phyloP scores from a whole-genome alignment of 2,888 invertebrate genomes.

The Nudaria mundana region DNA sequence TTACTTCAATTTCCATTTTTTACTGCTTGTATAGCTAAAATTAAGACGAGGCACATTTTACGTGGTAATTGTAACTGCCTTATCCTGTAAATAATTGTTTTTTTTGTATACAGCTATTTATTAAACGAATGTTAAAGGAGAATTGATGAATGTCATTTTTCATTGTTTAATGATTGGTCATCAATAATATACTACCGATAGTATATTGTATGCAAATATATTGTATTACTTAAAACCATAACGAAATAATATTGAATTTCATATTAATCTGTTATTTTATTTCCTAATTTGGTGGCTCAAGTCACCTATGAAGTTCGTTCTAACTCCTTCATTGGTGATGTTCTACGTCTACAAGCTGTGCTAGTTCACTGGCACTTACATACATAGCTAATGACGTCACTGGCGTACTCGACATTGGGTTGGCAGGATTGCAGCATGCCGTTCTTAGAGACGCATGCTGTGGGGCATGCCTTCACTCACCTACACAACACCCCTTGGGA shows the following conservation, averaged over 20 bases:
- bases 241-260: constrained; percentile 82
- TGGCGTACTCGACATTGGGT: no score
- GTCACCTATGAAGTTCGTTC: no score
- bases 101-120: constrained; percentile 82
- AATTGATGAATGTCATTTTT: constrained; percentile 77
- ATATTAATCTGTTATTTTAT: constrained; percentile 71
- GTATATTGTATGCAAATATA: constrained; percentile 80
- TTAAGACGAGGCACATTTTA: constrained; percentile 74
- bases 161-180: constrained; percentile 80
- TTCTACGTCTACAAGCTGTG: no score
- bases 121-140: constrained; percentile 78
- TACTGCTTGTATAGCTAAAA: constrained; percentile 79
- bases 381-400: no score
- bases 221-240: constrained; percentile 81
- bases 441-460: no score
- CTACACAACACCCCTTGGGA: no score
- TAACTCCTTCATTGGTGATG: no score
- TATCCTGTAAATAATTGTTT: constrained; percentile 82
- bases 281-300: no score
- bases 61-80: constrained; percentile 79
- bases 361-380: no score
- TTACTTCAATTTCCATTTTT: constrained; percentile 67
- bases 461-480: no score
- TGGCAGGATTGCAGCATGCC: no score
- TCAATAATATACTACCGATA: constrained; percentile 79